A percentile compares a stretch with the other conserved stretches of the same genome.
Conservation (phyloP, 2,888 invertebrate genomes). For the Danaus chrysippus region DNA sequence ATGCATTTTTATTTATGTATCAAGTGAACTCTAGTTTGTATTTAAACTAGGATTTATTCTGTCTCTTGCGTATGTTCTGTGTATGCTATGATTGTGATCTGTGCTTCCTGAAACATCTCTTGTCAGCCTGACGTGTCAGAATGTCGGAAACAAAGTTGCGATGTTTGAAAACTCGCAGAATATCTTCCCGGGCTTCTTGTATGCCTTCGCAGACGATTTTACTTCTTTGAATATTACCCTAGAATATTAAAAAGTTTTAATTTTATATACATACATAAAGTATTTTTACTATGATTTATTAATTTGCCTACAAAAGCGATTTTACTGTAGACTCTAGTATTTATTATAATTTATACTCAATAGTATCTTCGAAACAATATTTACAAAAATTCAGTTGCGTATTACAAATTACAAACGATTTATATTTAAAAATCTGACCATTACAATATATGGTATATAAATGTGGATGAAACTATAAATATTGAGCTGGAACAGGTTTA, state of each 20-base stretch:
- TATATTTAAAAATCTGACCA: no score
- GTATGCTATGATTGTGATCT: conserved; percentile 81
- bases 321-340: no score
- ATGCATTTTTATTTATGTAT: not conserved
- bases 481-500: no score
- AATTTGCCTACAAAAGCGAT: no score
- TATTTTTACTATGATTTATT: no score
- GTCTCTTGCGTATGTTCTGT: conserved; percentile 27
- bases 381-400: no score
- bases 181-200: conserved; percentile 91
- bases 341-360: no score
- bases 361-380: no score
- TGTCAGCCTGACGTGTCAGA: conserved; percentile 93
- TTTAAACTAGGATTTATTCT: conserved; percentile 11
- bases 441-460: no score
- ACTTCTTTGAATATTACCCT: conserved; percentile 97
- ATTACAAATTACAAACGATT: no score
- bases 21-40: not conserved
- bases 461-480: no score
- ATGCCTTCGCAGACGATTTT: conserved; percentile 95
- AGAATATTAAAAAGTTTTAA: conserved; percentile 41
- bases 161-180: conserved; percentile 94
- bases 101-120: conserved; percentile 94
- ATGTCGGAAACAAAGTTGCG: conserved; percentile 93
- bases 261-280: not conserved